Conservation (phyloP, 2,888 invertebrate genomes). For the Megamerina dolium region DNA sequence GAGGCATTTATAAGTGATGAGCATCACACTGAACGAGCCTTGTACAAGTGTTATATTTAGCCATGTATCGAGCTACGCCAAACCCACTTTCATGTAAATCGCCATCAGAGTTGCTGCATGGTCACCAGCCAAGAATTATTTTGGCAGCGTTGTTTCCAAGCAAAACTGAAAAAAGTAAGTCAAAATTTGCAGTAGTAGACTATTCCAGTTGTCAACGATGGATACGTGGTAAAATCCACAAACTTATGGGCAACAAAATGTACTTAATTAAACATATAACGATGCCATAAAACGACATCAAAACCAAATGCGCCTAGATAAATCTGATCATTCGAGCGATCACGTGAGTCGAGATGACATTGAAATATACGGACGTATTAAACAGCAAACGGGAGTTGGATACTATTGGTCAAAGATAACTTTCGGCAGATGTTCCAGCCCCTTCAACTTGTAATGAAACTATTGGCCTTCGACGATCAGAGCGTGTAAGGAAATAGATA, state of each 20-base stretch:
- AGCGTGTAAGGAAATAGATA: not conserved
- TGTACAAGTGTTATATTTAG: too few relatives aligned
- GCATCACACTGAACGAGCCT: too few relatives aligned
- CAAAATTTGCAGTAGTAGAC: not conserved
- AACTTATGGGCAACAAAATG: constrained; percentile 3
- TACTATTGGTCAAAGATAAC: not conserved
- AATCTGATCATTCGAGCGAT: not conserved
- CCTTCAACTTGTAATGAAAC: not conserved
- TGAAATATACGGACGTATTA: not conserved
- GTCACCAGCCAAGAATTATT: too few relatives aligned
- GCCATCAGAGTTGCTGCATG: too few relatives aligned
- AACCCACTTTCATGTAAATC: too few relatives aligned
- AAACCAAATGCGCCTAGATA: constrained; percentile 2
- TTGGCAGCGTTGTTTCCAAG: too few relatives aligned
- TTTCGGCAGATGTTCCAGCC: too few relatives aligned
- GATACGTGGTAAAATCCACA: constrained; percentile 2
- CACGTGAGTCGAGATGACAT: not conserved
- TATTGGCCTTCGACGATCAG: not conserved
- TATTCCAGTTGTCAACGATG: constrained; percentile 3
- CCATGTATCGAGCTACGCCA: too few relatives aligned
- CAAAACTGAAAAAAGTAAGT: not conserved
- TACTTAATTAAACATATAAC: constrained; percentile 2
- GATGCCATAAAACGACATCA: constrained; percentile 1
- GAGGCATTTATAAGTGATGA: too few relatives aligned
- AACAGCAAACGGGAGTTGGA: not conserved